A percentile compares a stretch with the other conserved stretches of the same genome.
phyloP scores from a whole-genome alignment of 2,113 vertebrate genomes.

The Cyanistes caeruleus region DNA sequence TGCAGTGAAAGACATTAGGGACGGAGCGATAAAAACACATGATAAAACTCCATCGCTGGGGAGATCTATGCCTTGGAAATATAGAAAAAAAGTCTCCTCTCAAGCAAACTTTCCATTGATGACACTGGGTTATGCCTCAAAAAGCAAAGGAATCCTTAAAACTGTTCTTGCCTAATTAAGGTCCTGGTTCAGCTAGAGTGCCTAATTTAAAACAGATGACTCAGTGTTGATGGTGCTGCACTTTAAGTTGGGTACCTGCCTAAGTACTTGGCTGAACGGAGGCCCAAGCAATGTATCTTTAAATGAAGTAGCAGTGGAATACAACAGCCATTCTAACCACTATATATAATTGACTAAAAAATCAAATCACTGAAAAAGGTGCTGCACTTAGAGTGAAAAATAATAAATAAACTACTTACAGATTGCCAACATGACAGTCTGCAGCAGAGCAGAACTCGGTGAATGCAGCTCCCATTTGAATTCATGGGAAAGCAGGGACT shows the following conservation, averaged over 20 bases:
- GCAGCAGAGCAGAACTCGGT: constrained; percentile 37
- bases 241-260: constrained; percentile 54
- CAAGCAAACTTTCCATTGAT: not conserved
- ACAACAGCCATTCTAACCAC: not conserved
- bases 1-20: constrained; percentile 17
- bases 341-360: constrained; percentile 58
- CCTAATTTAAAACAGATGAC: constrained; percentile 52
- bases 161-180: constrained; percentile 18
- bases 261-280: constrained; percentile 28
- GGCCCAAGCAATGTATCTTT: not conserved
- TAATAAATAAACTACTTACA: constrained; percentile 53
- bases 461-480: constrained; percentile 61
- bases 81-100: not conserved
- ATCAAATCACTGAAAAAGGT: constrained; percentile 50
- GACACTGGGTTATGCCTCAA: not conserved
- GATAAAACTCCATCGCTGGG: constrained; percentile 20
- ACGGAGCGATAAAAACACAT: constrained; percentile 46
- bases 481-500: constrained; percentile 62
- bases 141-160: constrained; percentile 34
- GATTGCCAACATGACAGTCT: constrained; percentile 31
- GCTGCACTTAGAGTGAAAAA: constrained; percentile 29
- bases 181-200: not conserved
- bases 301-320: constrained; percentile 28
- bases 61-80: not conserved
- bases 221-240: constrained; percentile 15